These are phyloP conservation scores for Notarius lentiginosus DNA, from an alignment of 2,113 vertebrate species.

Conservation along the genomic window DNA sequence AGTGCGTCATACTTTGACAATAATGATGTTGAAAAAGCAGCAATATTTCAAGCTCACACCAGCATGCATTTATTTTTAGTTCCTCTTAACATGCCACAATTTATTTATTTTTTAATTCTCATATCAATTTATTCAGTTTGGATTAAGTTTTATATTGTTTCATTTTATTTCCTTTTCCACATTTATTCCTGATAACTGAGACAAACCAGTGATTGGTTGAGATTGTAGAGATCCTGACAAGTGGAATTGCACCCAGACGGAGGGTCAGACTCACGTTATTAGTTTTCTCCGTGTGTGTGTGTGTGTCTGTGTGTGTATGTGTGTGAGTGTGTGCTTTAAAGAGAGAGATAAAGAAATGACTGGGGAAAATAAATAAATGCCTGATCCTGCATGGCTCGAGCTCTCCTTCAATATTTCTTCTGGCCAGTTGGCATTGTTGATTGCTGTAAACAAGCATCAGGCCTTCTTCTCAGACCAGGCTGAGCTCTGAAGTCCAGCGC, in stretches of 20 bases:
- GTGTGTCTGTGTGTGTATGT: constrained; percentile 28
- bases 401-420: constrained; percentile 41
- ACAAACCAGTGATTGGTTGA: constrained; percentile 35
- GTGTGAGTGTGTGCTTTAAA: constrained; percentile 15
- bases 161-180: not conserved
- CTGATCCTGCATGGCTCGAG: constrained; percentile 30
- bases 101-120: not conserved
- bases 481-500: constrained; percentile 1
- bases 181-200: constrained; percentile 45
- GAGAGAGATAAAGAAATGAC: constrained; percentile 10
- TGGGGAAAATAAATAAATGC: constrained; percentile 56
- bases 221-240: constrained; percentile 36
- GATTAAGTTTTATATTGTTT: not conserved
- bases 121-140: not conserved
- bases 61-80: not conserved
- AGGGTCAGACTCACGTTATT: constrained; percentile 53
- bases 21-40: not conserved
- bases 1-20: not conserved
- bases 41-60: not conserved
- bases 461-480: not conserved
- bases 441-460: constrained; percentile 38
- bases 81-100: not conserved
- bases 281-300: constrained; percentile 32
- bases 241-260: constrained; percentile 28
- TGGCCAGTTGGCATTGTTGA: constrained; percentile 22